phyloP scores from a whole-genome alignment of 92 coral and sea anemone genomes.

The Parazoanthus swiftii region DNA sequence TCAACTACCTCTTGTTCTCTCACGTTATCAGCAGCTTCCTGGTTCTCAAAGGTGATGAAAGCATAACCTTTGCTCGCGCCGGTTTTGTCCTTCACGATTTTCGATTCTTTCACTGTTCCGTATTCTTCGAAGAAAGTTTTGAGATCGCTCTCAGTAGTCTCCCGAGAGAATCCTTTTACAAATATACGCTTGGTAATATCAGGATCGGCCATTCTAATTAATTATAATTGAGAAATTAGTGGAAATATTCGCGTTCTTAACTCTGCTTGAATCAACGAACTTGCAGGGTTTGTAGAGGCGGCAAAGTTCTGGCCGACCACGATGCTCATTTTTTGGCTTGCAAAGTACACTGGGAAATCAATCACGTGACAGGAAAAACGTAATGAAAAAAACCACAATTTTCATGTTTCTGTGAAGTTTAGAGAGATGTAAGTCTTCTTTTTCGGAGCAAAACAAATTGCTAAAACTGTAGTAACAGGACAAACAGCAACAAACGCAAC shows the following conservation, averaged over 20 bases:
- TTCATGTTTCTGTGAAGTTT: not conserved
- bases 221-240: slow-evolving; percentile 14
- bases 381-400: not conserved
- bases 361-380: slow-evolving; percentile 36
- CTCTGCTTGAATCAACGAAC: not conserved
- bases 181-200: slow-evolving; percentile 92
- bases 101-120: slow-evolving; percentile 89
- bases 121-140: slow-evolving; percentile 85
- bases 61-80: slow-evolving; percentile 97
- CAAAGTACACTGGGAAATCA: slow-evolving; percentile 45
- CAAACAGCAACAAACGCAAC: not conserved
- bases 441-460: not conserved
- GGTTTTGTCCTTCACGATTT: slow-evolving; percentile 94
- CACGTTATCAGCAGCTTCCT: slow-evolving; percentile 83
- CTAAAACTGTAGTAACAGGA: not conserved
- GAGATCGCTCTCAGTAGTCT: slow-evolving; percentile 94
- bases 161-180: slow-evolving; percentile 94
- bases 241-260: not conserved
- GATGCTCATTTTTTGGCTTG: slow-evolving; percentile 20
- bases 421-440: not conserved
- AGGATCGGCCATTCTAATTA: slow-evolving; percentile 67
- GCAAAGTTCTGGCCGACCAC: slow-evolving; percentile 29
- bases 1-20: slow-evolving; percentile 81
- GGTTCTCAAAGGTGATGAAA: slow-evolving; percentile 95
- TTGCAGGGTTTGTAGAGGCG: slow-evolving; percentile 35